A percentile compares a stretch with the other conserved stretches of the same genome.
Conservation (phyloP, 2,113 vertebrate genomes). For the Cephalopholis sonnerati region DNA sequence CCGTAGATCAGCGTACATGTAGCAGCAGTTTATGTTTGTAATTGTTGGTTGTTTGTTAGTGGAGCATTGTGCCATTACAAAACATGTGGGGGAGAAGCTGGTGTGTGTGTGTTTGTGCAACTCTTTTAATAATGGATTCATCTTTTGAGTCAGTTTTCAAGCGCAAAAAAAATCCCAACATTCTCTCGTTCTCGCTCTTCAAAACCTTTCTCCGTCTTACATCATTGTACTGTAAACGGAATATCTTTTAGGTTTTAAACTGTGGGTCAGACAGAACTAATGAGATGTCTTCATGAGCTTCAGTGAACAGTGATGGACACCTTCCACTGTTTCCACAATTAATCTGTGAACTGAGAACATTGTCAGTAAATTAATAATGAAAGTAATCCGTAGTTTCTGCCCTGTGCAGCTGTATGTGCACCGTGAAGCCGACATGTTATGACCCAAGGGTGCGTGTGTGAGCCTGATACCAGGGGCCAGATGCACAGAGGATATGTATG, state of each 20-base stretch:
- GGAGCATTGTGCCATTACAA: conserved; percentile 35
- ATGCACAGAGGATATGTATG: no score
- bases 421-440: not conserved
- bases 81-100: not conserved
- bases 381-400: not conserved
- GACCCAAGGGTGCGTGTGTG: no score
- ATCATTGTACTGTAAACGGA: not conserved
- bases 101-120: not conserved
- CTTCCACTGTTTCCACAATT: not conserved
- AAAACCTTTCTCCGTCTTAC: not conserved
- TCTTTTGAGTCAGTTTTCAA: not conserved
- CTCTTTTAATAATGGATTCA: conserved; percentile 7
- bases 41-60: conserved; percentile 42
- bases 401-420: not conserved
- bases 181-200: not conserved
- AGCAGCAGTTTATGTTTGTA: conserved; percentile 41
- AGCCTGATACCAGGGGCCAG: no score
- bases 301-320: not conserved
- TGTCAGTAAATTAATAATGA: not conserved
- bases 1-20: conserved; percentile 35
- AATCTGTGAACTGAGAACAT: not conserved
- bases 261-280: not conserved
- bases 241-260: not conserved
- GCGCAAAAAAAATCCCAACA: not conserved
- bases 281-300: not conserved